Conservation (phyloP, 2,113 vertebrate species). For the Paratilapia polleni region DNA sequence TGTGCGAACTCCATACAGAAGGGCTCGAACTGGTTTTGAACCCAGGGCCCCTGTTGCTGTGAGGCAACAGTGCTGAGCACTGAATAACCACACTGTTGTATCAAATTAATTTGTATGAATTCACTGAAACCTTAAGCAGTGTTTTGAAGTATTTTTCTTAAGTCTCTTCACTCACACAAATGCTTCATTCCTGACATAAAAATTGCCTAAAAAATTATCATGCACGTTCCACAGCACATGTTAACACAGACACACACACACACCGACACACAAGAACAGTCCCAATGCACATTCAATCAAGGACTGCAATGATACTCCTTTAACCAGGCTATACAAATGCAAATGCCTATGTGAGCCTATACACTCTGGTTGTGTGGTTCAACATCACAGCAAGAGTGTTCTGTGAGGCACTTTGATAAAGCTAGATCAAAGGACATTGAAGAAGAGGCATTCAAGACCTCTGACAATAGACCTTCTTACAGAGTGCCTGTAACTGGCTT, state of each 20-base stretch:
- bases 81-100: neutral
- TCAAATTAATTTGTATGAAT: neutral
- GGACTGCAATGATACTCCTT: slow-evolving; percentile 51
- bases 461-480: slow-evolving; percentile 55
- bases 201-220: neutral
- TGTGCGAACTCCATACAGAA: no score
- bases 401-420: slow-evolving; percentile 66
- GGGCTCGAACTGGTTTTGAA: no score
- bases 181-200: neutral
- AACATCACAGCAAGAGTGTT: slow-evolving; percentile 53
- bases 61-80: neutral
- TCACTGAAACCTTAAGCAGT: neutral
- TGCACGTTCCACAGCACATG: neutral
- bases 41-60: no score
- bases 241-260: slow-evolving; percentile 9
- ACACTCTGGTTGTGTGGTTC: slow-evolving; percentile 44
- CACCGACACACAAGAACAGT: neutral
- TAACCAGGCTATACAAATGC: slow-evolving; percentile 65
- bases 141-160: neutral
- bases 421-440: slow-evolving; percentile 64
- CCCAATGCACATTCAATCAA: slow-evolving; percentile 24
- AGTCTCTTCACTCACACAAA: neutral
- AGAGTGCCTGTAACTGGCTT: slow-evolving; percentile 51
- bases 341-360: slow-evolving; percentile 53
- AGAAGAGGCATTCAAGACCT: slow-evolving; percentile 61